phyloP scores from a whole-genome alignment of 2,797 vertebrate species.

The Dermochelys coriacea region DNA sequence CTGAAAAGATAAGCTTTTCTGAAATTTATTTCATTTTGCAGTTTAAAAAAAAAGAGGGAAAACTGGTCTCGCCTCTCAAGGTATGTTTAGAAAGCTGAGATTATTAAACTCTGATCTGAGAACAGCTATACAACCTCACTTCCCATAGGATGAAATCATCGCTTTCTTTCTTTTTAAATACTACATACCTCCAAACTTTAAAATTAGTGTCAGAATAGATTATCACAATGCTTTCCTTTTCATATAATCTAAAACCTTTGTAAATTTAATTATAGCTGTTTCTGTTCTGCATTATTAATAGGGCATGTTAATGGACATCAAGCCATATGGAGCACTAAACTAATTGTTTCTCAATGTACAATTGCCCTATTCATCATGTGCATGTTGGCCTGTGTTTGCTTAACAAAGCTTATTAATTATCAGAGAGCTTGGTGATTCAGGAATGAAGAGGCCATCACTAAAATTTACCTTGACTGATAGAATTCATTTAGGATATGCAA shows the following conservation, averaged over 20 bases:
- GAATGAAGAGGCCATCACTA: slow-evolving; percentile 80
- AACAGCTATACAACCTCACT: neutral
- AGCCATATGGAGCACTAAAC: slow-evolving; percentile 69
- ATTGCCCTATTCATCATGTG: slow-evolving; percentile 85
- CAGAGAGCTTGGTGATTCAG: slow-evolving; percentile 78
- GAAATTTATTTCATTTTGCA: fast-evolving
- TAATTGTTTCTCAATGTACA: slow-evolving; percentile 71
- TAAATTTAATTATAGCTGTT: slow-evolving; percentile 78
- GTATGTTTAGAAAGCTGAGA: neutral
- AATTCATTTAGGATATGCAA: slow-evolving; percentile 69
- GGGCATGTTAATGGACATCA: slow-evolving; percentile 75
- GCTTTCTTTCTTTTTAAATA: neutral
- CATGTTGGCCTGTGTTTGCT: slow-evolving; percentile 81
- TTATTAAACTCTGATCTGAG: neutral
- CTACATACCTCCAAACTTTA: slow-evolving; percentile 21
- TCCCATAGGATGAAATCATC: fast-evolving
- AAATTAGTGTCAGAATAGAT: slow-evolving; percentile 77
- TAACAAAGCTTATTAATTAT: slow-evolving; percentile 88
- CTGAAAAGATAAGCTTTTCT: neutral
- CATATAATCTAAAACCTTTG: slow-evolving; percentile 77
- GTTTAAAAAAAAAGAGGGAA: neutral
- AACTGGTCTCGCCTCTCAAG: fast-evolving
- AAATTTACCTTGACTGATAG: slow-evolving; percentile 74
- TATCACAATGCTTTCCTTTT: slow-evolving; percentile 59
- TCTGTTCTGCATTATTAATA: slow-evolving; percentile 78